phyloP scores from a whole-genome alignment of 1,140 invertebrate species.

The Penaeus indicus region DNA sequence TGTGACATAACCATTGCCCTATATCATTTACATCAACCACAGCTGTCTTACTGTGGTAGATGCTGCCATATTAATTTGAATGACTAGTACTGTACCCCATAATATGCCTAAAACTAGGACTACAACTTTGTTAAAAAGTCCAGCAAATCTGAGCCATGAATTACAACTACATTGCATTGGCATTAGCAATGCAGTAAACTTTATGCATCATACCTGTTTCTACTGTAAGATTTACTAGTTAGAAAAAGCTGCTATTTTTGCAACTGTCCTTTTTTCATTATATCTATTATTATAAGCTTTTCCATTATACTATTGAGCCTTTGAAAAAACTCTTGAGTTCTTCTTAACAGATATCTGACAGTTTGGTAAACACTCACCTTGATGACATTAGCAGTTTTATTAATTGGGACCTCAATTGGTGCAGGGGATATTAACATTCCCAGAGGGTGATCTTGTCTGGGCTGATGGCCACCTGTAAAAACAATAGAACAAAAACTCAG shows the following conservation, averaged over 20 bases:
- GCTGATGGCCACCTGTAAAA: slow-evolving; percentile 42
- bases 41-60: too few species aligned
- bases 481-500: neutral
- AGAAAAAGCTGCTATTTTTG: neutral
- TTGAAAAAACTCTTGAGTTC: neutral
- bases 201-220: neutral
- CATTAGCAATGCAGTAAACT: neutral
- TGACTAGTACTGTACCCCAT: too few species aligned
- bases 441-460: slow-evolving; percentile 76
- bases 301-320: neutral
- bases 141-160: too few species aligned
- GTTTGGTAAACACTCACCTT: slow-evolving; percentile 29
- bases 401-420: slow-evolving; percentile 50
- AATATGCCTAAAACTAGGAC: too few species aligned
- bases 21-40: too few species aligned
- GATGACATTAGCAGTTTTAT: slow-evolving; percentile 30
- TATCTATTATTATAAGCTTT: neutral
- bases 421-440: slow-evolving; percentile 75
- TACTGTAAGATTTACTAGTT: neutral
- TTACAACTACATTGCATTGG: neutral
- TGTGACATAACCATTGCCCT: too few species aligned
- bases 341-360: neutral
- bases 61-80: too few species aligned
- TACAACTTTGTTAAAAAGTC: too few species aligned
- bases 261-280: neutral